These are phyloP conservation scores for Protophormia terraenovae DNA, from an alignment of 2,888 invertebrate species.

Conservation along the genomic window DNA sequence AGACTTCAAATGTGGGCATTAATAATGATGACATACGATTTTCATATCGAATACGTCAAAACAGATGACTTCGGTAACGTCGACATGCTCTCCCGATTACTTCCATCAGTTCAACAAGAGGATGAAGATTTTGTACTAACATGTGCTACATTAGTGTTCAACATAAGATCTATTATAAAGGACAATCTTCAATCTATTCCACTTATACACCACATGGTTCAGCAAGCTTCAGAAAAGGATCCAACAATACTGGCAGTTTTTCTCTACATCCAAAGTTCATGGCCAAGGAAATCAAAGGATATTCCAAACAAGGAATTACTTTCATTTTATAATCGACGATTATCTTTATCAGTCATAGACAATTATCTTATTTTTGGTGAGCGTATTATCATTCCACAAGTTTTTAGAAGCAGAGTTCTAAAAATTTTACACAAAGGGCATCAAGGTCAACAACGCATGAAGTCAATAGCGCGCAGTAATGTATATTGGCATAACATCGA, in stretches of 20 bases:
- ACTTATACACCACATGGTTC: constrained; percentile 7
- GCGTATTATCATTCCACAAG: constrained; percentile 15
- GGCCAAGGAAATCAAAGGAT: constrained; percentile 2
- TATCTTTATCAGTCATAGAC: background rate
- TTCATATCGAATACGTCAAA: constrained; percentile 46
- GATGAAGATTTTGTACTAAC: constrained; percentile 62
- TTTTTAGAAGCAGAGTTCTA: background rate
- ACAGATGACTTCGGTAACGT: constrained; percentile 61
- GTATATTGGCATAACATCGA: constrained; percentile 50
- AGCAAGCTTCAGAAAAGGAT: background rate
- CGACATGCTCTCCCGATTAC: constrained; percentile 58
- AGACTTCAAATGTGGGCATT: constrained; percentile 60
- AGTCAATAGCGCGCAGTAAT: constrained; percentile 24
- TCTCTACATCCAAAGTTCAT: background rate
- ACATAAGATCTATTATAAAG: background rate
- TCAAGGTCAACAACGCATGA: constrained; percentile 6
- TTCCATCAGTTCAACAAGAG: constrained; percentile 34
- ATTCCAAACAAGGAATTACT: background rate
- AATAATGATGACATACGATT: constrained; percentile 56
- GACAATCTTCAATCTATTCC: background rate
- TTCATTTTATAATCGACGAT: background rate
- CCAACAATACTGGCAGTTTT: background rate
- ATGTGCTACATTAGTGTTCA: constrained; percentile 47
- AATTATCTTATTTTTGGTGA: constrained; percentile 7
- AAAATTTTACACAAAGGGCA: constrained; percentile 45